Evolutionary conservation across 2,888 invertebrate genomes (phyloP).

Genomic region (Sphecodes monilicornis): DNA sequence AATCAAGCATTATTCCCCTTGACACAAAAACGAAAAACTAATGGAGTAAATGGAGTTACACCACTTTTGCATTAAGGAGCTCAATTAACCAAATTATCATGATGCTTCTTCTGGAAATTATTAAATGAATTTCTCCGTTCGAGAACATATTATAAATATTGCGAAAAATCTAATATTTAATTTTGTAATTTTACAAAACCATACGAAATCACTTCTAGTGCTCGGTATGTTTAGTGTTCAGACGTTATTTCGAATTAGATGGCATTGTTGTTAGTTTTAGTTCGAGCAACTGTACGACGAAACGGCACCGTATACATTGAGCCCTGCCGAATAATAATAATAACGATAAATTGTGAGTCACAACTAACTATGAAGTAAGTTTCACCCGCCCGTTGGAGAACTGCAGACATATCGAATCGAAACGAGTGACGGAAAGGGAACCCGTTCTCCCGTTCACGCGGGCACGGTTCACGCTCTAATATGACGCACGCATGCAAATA

Average conservation of each 20-base stretch:
- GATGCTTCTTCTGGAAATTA: too few species aligned
- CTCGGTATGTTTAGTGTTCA: background rate
- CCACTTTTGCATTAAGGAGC: too few species aligned
- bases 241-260: background rate
- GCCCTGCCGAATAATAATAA: background rate
- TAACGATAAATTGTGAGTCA: background rate
- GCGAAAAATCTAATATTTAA: too few species aligned
- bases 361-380: background rate
- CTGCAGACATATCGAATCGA: conserved; percentile 3
- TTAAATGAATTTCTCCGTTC: too few species aligned
- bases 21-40: too few species aligned
- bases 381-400: background rate
- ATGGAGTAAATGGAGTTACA: too few species aligned
- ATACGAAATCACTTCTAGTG: background rate
- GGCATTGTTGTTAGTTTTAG: too few species aligned
- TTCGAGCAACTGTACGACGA: background rate
- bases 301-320: background rate
- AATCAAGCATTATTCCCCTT: too few species aligned
- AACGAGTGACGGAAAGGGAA: conserved; percentile 35
- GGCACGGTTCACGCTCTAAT: conserved; percentile 17
- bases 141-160: too few species aligned
- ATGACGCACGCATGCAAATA: conserved; percentile 37
- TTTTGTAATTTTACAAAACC: background rate
- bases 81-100: too few species aligned
- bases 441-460: conserved; percentile 56